These are phyloP conservation scores for Motacilla tschutschensis DNA, from an alignment of 2,113 vertebrate species.

Conservation along the genomic window DNA sequence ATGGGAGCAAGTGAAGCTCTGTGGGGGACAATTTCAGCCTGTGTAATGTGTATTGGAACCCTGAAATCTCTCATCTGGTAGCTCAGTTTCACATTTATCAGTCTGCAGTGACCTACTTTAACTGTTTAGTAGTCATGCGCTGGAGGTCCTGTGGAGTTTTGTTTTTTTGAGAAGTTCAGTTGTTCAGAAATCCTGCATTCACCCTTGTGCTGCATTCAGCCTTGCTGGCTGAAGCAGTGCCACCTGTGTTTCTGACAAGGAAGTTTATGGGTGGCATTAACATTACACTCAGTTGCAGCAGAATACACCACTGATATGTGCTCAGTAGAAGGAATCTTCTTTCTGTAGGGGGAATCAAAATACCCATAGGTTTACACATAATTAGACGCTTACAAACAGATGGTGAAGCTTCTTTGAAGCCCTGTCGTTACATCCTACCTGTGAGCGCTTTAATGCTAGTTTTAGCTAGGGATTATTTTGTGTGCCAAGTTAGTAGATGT, in stretches of 20 bases:
- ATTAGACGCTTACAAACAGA: conserved; percentile 19
- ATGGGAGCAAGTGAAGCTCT: neutral
- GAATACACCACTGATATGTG: neutral
- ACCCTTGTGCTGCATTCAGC: neutral
- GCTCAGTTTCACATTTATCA: neutral
- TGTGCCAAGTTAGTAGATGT: conserved; percentile 42
- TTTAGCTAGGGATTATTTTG: conserved; percentile 49
- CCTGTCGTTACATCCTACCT: conserved; percentile 1
- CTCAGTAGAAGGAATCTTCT: neutral
- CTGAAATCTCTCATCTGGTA: neutral
- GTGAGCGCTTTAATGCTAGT: neutral
- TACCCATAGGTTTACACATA: neutral
- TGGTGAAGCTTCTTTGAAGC: conserved; percentile 1
- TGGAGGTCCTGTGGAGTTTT: neutral
- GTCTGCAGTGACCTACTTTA: neutral
- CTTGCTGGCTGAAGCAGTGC: neutral
- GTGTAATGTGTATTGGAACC: neutral
- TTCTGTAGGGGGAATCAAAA: neutral
- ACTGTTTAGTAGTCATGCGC: rapidly evolving
- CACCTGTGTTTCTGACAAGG: neutral
- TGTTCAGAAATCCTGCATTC: neutral
- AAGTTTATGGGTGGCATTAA: neutral
- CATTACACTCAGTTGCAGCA: neutral
- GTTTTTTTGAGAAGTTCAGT: neutral
- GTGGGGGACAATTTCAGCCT: neutral